phyloP scores from a whole-genome alignment of 2,888 invertebrate species.

The Leucophenga maculata region DNA sequence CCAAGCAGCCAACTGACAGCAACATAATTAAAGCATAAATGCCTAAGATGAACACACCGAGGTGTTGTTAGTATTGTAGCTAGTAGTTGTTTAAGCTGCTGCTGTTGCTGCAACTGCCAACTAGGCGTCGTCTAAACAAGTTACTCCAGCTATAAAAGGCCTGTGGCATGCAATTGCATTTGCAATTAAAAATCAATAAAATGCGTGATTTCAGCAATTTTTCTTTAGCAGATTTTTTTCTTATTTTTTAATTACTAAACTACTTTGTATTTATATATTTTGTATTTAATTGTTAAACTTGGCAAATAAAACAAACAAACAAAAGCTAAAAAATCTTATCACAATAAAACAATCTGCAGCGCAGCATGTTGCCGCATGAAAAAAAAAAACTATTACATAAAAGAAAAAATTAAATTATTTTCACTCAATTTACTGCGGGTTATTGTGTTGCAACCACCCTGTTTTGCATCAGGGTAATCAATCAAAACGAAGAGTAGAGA shows the following conservation, averaged over 20 bases:
- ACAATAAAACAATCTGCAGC: background rate
- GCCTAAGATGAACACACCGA: constrained; percentile 31
- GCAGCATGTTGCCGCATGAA: background rate
- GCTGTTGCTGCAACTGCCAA: background rate
- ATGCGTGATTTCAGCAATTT: constrained; percentile 63
- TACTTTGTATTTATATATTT: constrained; percentile 53
- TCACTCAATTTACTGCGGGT: constrained; percentile 33
- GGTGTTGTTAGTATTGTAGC: constrained; percentile 10
- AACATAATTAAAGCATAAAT: constrained; percentile 64
- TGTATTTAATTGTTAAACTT: constrained; percentile 29
- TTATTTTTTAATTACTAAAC: constrained; percentile 39
- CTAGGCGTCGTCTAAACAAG: constrained; percentile 3
- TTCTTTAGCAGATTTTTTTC: constrained; percentile 18
- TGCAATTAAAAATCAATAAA: constrained; percentile 68
- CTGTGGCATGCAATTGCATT: constrained; percentile 60
- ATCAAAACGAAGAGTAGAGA: constrained; percentile 13
- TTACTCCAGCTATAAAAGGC: constrained; percentile 27
- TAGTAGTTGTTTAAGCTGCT: background rate
- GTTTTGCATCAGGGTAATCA: constrained; percentile 22
- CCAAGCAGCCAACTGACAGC: constrained; percentile 50
- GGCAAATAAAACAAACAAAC: constrained; percentile 6
- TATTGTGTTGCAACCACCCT: background rate
- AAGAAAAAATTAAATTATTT: constrained; percentile 35
- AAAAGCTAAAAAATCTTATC: constrained; percentile 9
- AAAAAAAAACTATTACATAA: background rate